Evolutionary conservation across 2,113 vertebrate genomes (phyloP).

Genomic region (Melanerpes formicivorus): DNA sequence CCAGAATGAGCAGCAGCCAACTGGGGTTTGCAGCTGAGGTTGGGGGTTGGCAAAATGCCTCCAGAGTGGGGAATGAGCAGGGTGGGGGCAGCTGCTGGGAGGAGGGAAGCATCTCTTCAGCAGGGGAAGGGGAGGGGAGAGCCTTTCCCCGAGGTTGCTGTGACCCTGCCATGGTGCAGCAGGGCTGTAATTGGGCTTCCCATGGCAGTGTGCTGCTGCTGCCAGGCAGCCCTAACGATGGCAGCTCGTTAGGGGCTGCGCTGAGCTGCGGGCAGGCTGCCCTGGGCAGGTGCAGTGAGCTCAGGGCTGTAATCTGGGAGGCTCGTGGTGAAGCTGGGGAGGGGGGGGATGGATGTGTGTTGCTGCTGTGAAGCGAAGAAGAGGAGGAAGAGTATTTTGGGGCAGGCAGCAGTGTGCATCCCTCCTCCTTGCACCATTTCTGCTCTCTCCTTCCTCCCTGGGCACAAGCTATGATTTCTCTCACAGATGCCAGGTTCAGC

Average conservation of each 20-base stretch:
- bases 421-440: not conserved
- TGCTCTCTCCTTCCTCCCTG: not conserved
- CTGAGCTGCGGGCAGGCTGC: not conserved
- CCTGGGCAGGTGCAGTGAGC: not conserved
- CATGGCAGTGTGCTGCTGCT: not conserved
- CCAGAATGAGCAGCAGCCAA: accelerated
- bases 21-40: accelerated
- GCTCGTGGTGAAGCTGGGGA: not conserved
- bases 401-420: accelerated
- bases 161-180: not conserved
- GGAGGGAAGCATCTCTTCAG: not conserved
- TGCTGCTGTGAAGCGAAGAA: not conserved
- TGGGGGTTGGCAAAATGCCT: not conserved
- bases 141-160: not conserved
- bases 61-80: accelerated
- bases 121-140: not conserved
- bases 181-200: not conserved
- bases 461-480: not conserved
- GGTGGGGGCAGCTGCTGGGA: not conserved
- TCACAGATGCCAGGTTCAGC: accelerated
- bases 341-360: accelerated
- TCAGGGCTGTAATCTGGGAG: not conserved
- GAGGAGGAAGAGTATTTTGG: not conserved
- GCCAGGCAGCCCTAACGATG: not conserved
- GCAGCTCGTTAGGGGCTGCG: not conserved